These are phyloP conservation scores for Saccopteryx bilineata DNA, from an alignment of 2,113 vertebrate genomes.

Conservation along the genomic window DNA sequence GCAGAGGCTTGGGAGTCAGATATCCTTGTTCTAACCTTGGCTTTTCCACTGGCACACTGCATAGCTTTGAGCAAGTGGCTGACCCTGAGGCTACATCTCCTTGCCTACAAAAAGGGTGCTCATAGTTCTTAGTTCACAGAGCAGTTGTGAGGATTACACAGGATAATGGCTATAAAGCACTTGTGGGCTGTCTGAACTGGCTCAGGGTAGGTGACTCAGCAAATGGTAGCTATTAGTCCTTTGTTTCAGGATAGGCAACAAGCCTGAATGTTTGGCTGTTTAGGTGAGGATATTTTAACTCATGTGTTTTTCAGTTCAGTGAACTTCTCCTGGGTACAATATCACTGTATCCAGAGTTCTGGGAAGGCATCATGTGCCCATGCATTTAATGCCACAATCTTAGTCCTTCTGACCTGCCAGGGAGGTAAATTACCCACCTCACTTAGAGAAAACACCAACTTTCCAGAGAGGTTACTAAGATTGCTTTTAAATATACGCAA, in stretches of 20 bases:
- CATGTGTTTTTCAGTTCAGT: background rate
- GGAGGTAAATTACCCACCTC: background rate
- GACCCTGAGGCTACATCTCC: background rate
- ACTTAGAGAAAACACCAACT: constrained; percentile 2
- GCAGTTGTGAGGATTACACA: background rate
- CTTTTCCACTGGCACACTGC: background rate
- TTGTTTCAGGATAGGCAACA: background rate
- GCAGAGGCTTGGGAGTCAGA: background rate
- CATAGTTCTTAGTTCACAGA: background rate
- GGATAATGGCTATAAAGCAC: background rate
- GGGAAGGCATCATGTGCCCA: background rate
- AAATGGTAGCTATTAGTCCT: background rate
- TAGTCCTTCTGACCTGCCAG: constrained; percentile 32
- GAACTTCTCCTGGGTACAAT: background rate
- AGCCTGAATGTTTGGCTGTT: background rate
- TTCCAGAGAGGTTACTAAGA: background rate
- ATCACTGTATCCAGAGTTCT: background rate
- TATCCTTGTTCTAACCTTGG: background rate
- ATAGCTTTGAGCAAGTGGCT: constrained; percentile 4
- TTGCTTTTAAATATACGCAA: background rate
- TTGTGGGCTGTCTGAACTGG: background rate
- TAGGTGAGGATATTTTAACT: constrained; percentile 52
- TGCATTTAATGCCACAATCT: constrained; percentile 1
- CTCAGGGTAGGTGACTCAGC: background rate
- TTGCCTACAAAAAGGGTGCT: background rate